These are phyloP conservation scores for Polyploca ridens DNA, from an alignment of 2,888 invertebrate genomes.

Conservation along the genomic window DNA sequence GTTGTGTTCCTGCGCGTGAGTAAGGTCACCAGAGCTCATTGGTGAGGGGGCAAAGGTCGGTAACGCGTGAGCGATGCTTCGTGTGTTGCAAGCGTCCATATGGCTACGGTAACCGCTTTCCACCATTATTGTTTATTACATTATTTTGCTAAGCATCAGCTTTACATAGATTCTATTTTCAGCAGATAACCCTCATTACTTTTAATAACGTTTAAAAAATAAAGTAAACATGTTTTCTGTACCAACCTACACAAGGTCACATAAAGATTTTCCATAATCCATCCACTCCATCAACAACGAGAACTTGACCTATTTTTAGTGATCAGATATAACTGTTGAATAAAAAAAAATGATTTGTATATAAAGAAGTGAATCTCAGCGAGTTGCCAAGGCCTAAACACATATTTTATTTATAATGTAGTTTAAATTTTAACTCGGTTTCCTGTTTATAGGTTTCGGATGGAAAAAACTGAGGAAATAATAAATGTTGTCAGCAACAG, in stretches of 20 bases:
- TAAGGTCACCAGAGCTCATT: too few relatives aligned
- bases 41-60: too few relatives aligned
- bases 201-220: neutral
- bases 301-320: conserved; percentile 1
- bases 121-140: too few relatives aligned
- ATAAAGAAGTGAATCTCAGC: neutral
- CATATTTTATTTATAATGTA: neutral
- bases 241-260: neutral
- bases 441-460: neutral
- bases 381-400: neutral
- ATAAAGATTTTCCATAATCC: neutral
- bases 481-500: neutral
- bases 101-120: too few relatives aligned
- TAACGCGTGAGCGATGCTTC: too few relatives aligned
- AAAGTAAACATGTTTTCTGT: neutral
- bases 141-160: neutral
- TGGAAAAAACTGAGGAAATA: neutral
- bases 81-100: too few relatives aligned
- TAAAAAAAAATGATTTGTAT: neutral
- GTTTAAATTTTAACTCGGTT: neutral
- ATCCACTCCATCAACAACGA: neutral
- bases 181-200: neutral
- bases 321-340: neutral
- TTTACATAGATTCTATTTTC: neutral
- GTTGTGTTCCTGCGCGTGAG: too few relatives aligned